Evolutionary conservation across 2,888 invertebrate species (phyloP).

Genomic region (Oscheius myriophilus): DNA sequence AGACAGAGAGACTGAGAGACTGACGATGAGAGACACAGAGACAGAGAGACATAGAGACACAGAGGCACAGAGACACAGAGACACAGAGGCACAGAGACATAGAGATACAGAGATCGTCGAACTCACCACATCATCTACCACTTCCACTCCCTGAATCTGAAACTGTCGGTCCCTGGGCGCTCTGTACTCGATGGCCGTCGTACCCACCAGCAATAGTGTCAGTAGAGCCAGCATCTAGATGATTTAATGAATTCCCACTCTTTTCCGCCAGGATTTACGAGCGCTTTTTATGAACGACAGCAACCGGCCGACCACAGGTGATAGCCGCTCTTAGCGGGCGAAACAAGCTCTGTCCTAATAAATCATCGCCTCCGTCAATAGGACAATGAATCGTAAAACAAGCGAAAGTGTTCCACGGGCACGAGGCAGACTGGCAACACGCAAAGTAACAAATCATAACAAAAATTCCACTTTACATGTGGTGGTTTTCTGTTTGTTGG

Average conservation of each 20-base stretch:
- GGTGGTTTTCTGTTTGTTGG: too few species aligned
- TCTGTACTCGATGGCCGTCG: background rate
- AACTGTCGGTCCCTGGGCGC: slow-evolving; percentile 1
- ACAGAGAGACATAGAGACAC: background rate
- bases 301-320: slow-evolving; percentile 18
- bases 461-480: too few species aligned
- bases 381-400: too few species aligned
- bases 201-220: background rate
- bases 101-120: background rate
- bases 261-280: slow-evolving; percentile 20
- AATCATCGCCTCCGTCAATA: too few species aligned
- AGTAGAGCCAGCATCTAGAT: background rate
- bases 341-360: background rate
- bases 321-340: slow-evolving; percentile 15
- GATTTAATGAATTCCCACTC: background rate
- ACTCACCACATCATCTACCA: slow-evolving; percentile 15
- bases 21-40: background rate
- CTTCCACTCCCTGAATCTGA: slow-evolving; percentile 21
- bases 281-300: slow-evolving; percentile 22
- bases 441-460: too few species aligned
- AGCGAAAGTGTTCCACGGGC: too few species aligned
- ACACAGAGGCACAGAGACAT: background rate
- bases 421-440: too few species aligned
- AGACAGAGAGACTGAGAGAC: background rate
- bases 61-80: background rate